Base-by-base conservation (phyloP, 2,797 vertebrate genomes). In the Sebastes taczanowskii region DNA sequence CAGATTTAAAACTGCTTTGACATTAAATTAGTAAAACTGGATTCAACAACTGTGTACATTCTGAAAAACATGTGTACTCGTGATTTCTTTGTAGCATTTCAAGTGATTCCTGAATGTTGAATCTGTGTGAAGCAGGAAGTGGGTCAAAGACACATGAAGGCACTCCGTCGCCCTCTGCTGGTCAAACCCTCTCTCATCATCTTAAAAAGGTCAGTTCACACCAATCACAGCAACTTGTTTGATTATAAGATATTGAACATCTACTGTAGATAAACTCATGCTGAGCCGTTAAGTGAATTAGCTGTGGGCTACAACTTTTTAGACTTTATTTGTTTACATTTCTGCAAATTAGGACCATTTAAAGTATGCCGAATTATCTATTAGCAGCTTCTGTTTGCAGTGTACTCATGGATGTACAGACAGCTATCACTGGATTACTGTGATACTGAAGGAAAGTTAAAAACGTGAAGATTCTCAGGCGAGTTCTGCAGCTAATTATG, bases 111-210 rank as follows among this genome's bases (percentile, higher is more conserved):
- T 63, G 35, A 3, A 60, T 25, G 11, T 14, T 10, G 3, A 46
- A 49, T 56, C 20, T 42, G 42, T 6, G 1, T 22, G 55, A 53
- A 13, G 22, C 20, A 38, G 11, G 11, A 64, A 67, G 52, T 27
- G 64, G 74, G 63, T 74, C 61, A 72, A n/a, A 13, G 29, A 38
- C 4, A 64, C 52, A 25, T 14, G 71, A 77, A 91, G 90, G 83
- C 80, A 68, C 83, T 16, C 11, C 25, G 64, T 30, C 78, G 85
- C 84, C 86, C 90, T 71, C 94, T 86, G 83, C 78, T 93, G 94
- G 73, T 5, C 14, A 32, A 10, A n/a, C 20, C 46, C 46, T 52
- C 46, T 20, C 1, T 7, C 16, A 49, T 18, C 46, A 20, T 20
- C 18, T 52, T 52, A 49, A n/a, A 20, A 77, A 78, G 25, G 22